phyloP scores from a whole-genome alignment of 2,113 vertebrate species.

The Pitta sordida region DNA sequence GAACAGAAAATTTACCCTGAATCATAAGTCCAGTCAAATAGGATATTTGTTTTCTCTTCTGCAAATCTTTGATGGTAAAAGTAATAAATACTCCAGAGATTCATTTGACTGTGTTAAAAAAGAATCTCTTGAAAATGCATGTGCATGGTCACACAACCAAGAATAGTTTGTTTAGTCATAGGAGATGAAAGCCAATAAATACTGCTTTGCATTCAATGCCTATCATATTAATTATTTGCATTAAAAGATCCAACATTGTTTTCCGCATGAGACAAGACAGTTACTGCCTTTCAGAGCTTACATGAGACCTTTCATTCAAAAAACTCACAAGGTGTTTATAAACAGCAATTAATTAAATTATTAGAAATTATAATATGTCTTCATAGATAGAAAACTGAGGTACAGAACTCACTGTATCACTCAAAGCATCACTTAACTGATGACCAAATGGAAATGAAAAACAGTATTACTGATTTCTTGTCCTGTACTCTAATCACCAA shows the following conservation, averaged over 20 bases:
- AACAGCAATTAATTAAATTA: neutral
- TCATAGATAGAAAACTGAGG: neutral
- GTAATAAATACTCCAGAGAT: neutral
- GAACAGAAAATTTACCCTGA: neutral
- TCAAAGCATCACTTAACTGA: neutral
- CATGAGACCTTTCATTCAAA: neutral
- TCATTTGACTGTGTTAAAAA: neutral
- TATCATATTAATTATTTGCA: neutral
- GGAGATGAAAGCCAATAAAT: constrained; percentile 26
- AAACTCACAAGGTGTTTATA: neutral
- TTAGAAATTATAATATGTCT: neutral
- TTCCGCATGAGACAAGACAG: neutral
- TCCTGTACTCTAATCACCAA: neutral
- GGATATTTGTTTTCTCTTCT: neutral
- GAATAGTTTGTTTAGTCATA: constrained; percentile 20
- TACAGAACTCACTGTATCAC: neutral
- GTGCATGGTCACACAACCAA: neutral
- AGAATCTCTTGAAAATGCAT: neutral
- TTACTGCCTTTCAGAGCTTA: neutral
- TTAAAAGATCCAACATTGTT: neutral
- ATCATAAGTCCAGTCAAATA: neutral
- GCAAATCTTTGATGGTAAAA: neutral
- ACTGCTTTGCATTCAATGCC: constrained; percentile 4
- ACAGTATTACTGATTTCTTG: neutral
- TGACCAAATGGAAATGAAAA: neutral